phyloP scores from a whole-genome alignment of 2,113 vertebrate genomes.

The Micronisus gabar region DNA sequence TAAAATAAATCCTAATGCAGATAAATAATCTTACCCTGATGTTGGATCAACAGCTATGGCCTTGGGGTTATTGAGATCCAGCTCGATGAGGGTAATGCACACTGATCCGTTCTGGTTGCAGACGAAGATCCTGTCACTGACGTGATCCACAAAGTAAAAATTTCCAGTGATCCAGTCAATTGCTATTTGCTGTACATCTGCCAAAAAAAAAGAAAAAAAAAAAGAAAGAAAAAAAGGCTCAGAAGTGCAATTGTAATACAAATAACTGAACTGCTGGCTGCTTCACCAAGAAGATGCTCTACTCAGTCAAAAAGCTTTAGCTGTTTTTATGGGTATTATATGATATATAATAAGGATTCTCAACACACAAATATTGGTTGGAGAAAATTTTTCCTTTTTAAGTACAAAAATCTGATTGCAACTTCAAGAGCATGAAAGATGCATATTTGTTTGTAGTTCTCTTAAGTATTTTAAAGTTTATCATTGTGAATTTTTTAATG shows the following conservation, averaged over 20 bases:
- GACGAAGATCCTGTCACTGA: slow-evolving; percentile 87
- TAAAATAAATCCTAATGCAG: not conserved
- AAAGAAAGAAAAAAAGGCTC: not conserved
- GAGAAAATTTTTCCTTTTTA: not conserved
- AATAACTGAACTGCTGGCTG: not conserved
- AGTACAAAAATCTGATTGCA: not conserved
- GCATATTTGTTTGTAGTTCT: not conserved
- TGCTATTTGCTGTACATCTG: slow-evolving; percentile 92
- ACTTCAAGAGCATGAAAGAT: not conserved
- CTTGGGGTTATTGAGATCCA: slow-evolving; percentile 91
- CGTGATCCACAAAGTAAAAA: slow-evolving; percentile 90
- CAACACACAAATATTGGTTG: not conserved
- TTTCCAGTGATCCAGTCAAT: slow-evolving; percentile 96
- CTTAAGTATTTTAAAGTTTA: not conserved
- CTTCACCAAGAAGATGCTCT: not conserved
- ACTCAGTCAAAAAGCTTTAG: not conserved
- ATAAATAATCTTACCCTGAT: slow-evolving; percentile 83
- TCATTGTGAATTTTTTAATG: not conserved
- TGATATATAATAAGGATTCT: not conserved
- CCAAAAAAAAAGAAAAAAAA: not conserved
- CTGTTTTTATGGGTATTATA: not conserved
- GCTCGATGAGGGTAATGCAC: slow-evolving; percentile 89
- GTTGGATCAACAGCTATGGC: slow-evolving; percentile 90
- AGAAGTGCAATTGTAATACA: not conserved
- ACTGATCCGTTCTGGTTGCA: slow-evolving; percentile 83